phyloP scores from a whole-genome alignment of 2,113 vertebrate genomes.

The Sitta europaea region DNA sequence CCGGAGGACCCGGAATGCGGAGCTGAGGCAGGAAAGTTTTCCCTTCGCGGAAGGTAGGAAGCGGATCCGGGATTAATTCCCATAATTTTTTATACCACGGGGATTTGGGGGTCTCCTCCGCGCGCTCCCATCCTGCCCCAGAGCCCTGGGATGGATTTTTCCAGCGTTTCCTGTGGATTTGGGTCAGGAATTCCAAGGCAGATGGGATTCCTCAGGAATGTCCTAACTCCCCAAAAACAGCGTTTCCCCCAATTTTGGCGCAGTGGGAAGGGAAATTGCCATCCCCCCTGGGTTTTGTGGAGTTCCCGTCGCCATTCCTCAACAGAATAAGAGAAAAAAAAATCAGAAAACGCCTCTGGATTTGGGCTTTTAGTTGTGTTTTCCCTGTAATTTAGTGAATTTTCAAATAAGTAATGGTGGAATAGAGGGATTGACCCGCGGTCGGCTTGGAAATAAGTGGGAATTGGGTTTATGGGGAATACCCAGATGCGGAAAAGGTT shows the following conservation, averaged over 20 bases:
- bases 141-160: neutral
- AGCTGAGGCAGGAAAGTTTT: neutral
- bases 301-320: accelerated
- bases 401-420: neutral
- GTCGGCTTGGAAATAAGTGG: neutral
- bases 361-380: neutral
- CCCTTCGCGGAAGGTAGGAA: neutral
- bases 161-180: neutral
- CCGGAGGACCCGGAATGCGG: neutral
- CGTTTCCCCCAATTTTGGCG: accelerated
- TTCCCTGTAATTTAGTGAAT: too few relatives aligned
- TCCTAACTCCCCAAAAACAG: neutral
- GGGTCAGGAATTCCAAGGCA: neutral
- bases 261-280: neutral
- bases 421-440: neutral
- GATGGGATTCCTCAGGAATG: neutral
- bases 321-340: neutral
- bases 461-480: neutral
- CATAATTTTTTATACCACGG: neutral
- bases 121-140: neutral
- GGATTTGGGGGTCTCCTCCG: neutral
- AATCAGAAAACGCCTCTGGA: too few relatives aligned
- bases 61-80: neutral
- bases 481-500: neutral
- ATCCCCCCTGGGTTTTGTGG: neutral